Evolutionary conservation across 2,888 invertebrate genomes (phyloP).

Genomic region (Zonitis immaculata): DNA sequence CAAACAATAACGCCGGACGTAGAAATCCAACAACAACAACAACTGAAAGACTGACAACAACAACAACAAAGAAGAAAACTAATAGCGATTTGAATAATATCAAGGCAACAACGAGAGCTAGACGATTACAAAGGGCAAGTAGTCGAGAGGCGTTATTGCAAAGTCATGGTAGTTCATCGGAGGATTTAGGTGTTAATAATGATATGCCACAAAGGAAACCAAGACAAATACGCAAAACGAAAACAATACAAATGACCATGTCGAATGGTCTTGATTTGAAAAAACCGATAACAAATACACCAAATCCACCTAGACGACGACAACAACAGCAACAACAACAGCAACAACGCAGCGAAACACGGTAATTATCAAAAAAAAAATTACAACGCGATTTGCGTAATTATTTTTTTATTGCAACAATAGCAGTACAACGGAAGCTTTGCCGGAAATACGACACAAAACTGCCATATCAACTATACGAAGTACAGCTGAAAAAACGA

Average conservation of each 20-base stretch:
- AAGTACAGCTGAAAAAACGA: slow-evolving; percentile 45
- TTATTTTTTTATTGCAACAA: too few relatives aligned
- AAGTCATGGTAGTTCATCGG: slow-evolving; percentile 52
- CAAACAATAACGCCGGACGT: background rate
- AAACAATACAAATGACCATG: slow-evolving; percentile 38
- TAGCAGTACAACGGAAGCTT: slow-evolving; percentile 23
- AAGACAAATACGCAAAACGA: slow-evolving; percentile 44
- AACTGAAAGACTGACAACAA: slow-evolving; percentile 18
- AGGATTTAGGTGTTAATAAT: slow-evolving; percentile 46
- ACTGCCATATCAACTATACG: slow-evolving; percentile 49
- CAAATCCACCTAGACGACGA: slow-evolving; percentile 21
- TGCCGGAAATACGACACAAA: slow-evolving; percentile 49
- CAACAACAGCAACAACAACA: too few relatives aligned
- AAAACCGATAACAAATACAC: slow-evolving; percentile 20
- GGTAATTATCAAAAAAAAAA: too few relatives aligned
- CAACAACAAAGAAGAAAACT: slow-evolving; percentile 30
- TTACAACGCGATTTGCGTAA: too few relatives aligned
- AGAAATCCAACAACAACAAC: slow-evolving; percentile 14
- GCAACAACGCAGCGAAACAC: too few relatives aligned
- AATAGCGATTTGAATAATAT: slow-evolving; percentile 24
- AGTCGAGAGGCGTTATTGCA: slow-evolving; percentile 51
- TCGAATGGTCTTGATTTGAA: slow-evolving; percentile 38
- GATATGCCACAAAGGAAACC: slow-evolving; percentile 43
- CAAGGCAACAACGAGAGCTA: slow-evolving; percentile 44
- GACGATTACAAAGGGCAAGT: slow-evolving; percentile 51